phyloP scores from a whole-genome alignment of 2,797 vertebrate genomes.

The Neosalanx taihuensis region DNA sequence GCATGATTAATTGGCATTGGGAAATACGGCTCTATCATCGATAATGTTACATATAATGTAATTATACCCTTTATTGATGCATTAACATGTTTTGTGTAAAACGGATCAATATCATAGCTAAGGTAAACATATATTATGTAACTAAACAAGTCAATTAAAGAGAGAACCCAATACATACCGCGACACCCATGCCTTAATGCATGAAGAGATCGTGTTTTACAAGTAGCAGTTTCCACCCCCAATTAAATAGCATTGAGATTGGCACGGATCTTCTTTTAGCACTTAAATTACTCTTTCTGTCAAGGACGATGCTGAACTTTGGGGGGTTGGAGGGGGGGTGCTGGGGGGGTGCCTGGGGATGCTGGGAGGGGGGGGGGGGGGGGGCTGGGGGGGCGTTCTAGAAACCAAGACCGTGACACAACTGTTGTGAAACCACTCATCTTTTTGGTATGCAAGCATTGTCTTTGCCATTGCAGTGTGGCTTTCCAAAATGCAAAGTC shows the following conservation, averaged over 20 bases:
- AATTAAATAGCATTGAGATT: conserved; percentile 62
- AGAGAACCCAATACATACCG: conserved; percentile 36
- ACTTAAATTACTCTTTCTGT: conserved; percentile 53
- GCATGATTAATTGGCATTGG: conserved; percentile 26
- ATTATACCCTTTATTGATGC: conserved; percentile 9
- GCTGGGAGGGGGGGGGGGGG: no score
- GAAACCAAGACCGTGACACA: conserved; percentile 42
- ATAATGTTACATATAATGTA: not conserved
- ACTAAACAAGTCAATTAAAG: conserved; percentile 5
- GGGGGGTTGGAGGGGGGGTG: no score
- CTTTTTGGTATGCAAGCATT: conserved; percentile 50
- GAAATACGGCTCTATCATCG: conserved; percentile 5
- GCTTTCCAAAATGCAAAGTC: conserved; percentile 48
- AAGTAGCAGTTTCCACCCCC: conserved; percentile 57
- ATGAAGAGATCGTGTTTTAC: conserved; percentile 55
- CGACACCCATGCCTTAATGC: conserved; percentile 57
- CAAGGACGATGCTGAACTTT: conserved; percentile 48
- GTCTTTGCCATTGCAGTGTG: conserved; percentile 41
- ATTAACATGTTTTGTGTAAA: conserved; percentile 16
- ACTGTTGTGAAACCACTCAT: conserved; percentile 41
- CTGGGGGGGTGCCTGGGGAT: no score
- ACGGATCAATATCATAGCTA: conserved; percentile 11
- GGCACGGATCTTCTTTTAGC: conserved; percentile 55
- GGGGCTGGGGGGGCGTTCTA: not conserved
- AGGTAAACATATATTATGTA: conserved; percentile 6